Base-by-base conservation (phyloP, 2,797 vertebrate species). In the Oophaga sylvatica region DNA sequence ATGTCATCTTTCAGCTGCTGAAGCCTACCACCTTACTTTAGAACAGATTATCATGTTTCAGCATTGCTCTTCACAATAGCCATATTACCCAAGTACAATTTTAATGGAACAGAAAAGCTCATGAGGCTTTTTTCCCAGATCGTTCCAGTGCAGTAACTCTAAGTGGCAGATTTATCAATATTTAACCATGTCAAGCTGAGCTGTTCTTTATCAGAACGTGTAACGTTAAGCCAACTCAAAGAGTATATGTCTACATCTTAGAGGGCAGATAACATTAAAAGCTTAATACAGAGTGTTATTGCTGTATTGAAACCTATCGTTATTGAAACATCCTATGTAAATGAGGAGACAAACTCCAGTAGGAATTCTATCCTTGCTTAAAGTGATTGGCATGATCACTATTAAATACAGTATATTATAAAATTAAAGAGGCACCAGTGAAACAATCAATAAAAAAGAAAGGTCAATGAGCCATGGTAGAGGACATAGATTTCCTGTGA, bases 161-260 rank as follows among this genome's bases (percentile, higher is more conserved):
- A 86, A 83, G 80, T 86, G 84, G 80, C 84, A 86, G 80, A 70
- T 89, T 83, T 86, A 89, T 89, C 83, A 89, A 89, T 89, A 89
- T 89, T 89, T 89, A 86, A 89, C 84, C 68, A 81, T 86, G 83
- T 86, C 83, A 89, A 82, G 79, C 84, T 86, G 79, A 86, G 87
- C 53, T 86, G 87, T 86, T 89, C 84, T 89, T 86, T 82, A 89
- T 70, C 71, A 77, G 75, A 78, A 53, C 53, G 79, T 70, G 79
- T 79, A 89, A 86, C 80, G 63, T 83, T 83, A 89, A 83, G 80
- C 75, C 73, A 86, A 89, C 80, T 86, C 65, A 86, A 86, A 89
- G 80, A 89, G 78, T 73, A 65, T 83, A 76, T 83, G 80, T 86
- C 84, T 88, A 81, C 76, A 71, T 86, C 31, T 78, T 57, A 79